Evolutionary conservation across 2,888 invertebrate genomes (phyloP), one percentile per base, ranked within the genome.

Genomic region (Drosophila helvetica): DNA sequence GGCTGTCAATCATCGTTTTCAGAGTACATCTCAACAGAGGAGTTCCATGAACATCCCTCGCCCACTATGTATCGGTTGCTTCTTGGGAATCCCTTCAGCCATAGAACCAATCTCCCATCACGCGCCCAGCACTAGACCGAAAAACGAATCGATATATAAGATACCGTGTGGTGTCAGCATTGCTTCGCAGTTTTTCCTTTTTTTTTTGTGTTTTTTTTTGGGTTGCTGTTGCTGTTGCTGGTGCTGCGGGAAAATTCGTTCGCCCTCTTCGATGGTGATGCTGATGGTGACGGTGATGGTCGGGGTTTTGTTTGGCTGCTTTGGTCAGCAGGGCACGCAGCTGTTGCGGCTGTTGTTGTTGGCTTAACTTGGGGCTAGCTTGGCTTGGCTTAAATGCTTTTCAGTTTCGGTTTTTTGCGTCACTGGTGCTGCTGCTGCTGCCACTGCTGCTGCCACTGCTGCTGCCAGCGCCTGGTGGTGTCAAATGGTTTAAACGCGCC

Each of bases 401-500:
- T 68, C 65, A 50, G 55, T 63, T 70, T 70, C 61, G 33, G 55
- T 48, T 67, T 61, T 73, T 73, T 60, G 64, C 52, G 50, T 22
- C 22, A 4, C 22, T 22, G 22, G 4, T 5, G 22, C 22, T 22
- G 22, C 54, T 51, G 55, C 55, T n/a, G n/a, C 50, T n/a, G n/a
- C 46, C 46, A 45, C 67, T 51, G 55, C 55, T n/a, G n/a, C 50
- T n/a, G n/a, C 50, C 46, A 46, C 56, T 51, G 55, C 55, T n/a
- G n/a, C 50, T n/a, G n/a, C 50, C 46, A 46, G 65, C 71, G 75
- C 67, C 56, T 75, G 80, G 67, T 79, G 86, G 80, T 86, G 85
- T 88, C 87, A 84, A 84, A 84, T 75, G 88, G 86, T 77, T 88
- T 84, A 84, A 88, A 79, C 75, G 77, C 80, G 74, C 78, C 70